Base-by-base conservation (phyloP, 2,888 invertebrate species). In the Adela reaumurella region DNA sequence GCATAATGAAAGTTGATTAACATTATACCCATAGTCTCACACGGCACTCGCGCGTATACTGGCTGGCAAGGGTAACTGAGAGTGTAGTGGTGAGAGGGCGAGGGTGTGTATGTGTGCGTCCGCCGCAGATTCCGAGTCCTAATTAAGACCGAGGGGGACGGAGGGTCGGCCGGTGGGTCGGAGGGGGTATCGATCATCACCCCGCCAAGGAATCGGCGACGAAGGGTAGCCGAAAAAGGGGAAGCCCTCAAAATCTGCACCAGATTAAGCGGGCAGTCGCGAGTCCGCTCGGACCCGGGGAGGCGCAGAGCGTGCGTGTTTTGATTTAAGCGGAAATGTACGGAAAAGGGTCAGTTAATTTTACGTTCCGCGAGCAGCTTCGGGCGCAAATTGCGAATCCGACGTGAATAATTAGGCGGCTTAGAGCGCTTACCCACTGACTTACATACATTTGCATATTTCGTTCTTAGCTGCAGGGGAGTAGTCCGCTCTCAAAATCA, bases 111-210 rank as follows among this genome's bases (percentile, higher is more conserved):
- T 77, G 81, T 80, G 86, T 85, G 86, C 86, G 88, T 87, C 87
- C 86, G 86, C 86, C 85, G 82, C 88, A 88, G 88, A 88, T 87
- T 87, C 86, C 84, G 85, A 86, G 85, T 87, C 86, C 88, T 88
- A 88, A 88, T 88, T 88, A 88, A 88, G 87, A 87, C 85, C 80
- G 83, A 83, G 86, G 83, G 81, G 78, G 67, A n/a, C n/a, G n/a
- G n/a, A n/a, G 65, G 68, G 49, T 17, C 47, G 48, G 44, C 28
- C 45, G 48, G 47, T 63, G 69, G 68, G 67, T 63, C 67, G 67
- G 35, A 8, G 35, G 35, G 35, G 70, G 74, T 77, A 76, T 77
- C 74, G 77, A 77, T 77, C 77, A 77, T 74, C 70, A 59, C 69
- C 68, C 73, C 71, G 72, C 67, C 76, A 78, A 77, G 77, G 77